These are phyloP conservation scores for Heliconius erato DNA, from an alignment of 2,888 invertebrate genomes.

Conservation along the genomic window DNA sequence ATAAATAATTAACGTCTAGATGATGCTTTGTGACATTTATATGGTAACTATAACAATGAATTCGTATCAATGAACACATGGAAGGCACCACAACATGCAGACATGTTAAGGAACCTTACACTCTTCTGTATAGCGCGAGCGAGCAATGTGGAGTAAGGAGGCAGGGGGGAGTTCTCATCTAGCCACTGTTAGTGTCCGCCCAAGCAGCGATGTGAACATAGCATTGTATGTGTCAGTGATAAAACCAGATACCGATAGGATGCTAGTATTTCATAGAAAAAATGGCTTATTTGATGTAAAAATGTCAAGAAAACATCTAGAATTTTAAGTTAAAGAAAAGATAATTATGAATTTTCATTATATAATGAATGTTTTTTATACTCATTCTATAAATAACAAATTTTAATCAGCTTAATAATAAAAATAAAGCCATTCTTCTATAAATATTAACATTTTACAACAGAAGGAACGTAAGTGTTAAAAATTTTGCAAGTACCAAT, in stretches of 20 bases:
- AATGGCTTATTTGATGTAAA: background rate
- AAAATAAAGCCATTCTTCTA: background rate
- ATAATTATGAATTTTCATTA: too few relatives aligned
- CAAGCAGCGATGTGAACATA: conserved; percentile 71
- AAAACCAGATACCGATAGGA: background rate
- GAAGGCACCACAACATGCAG: conserved; percentile 59
- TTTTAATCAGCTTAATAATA: background rate
- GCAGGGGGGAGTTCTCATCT: conserved; percentile 90
- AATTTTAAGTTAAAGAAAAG: background rate
- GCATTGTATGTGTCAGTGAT: conserved; percentile 67
- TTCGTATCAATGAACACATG: conserved; percentile 27
- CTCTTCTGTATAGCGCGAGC: conserved; percentile 89
- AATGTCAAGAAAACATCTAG: background rate
- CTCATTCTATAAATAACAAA: too few relatives aligned
- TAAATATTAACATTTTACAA: conserved; percentile 3
- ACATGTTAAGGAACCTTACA: conserved; percentile 86
- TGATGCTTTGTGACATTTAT: background rate
- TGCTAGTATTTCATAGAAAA: background rate
- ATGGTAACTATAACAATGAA: conserved; percentile 23
- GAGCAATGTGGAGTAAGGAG: conserved; percentile 89
- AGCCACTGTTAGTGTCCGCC: conserved; percentile 88
- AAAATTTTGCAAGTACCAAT: background rate
- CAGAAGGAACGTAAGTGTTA: background rate
- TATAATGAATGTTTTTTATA: too few relatives aligned
- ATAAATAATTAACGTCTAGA: background rate